Evolutionary conservation across 30 jellyfish, hydroid and myxozoan genomes (phyloP).

Genomic region (Aurelia sp.): DNA sequence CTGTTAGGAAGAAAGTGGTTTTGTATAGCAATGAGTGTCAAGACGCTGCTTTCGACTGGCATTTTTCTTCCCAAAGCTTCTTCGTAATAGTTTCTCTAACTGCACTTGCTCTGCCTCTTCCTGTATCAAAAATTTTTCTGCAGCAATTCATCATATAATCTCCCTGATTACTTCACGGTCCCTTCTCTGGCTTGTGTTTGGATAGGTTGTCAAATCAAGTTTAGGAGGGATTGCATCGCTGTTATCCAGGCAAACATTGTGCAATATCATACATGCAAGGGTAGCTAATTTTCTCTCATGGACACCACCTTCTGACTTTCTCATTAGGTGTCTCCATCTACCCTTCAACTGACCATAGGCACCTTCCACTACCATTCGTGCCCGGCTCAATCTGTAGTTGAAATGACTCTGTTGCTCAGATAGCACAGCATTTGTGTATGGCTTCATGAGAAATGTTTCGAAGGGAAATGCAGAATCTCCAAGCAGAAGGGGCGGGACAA

Average conservation of each 20-base stretch:
- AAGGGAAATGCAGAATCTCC: slow-evolving; percentile 84
- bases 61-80: slow-evolving; percentile 15
- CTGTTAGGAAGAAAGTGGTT: too few relatives aligned
- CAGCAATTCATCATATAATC: slow-evolving; percentile 30
- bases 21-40: too few relatives aligned
- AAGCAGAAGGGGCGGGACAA: slow-evolving; percentile 60
- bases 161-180: slow-evolving; percentile 39
- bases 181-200: slow-evolving; percentile 36
- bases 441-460: slow-evolving; percentile 57
- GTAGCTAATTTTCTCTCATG: slow-evolving; percentile 57
- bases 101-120: not conserved
- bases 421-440: slow-evolving; percentile 78
- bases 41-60: not conserved
- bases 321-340: slow-evolving; percentile 54
- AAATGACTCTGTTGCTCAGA: slow-evolving; percentile 66
- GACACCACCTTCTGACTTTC: slow-evolving; percentile 69
- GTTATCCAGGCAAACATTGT: slow-evolving; percentile 66
- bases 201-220: slow-evolving; percentile 59
- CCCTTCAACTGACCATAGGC: slow-evolving; percentile 84
- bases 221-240: slow-evolving; percentile 55
- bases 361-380: slow-evolving; percentile 81
- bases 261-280: slow-evolving; percentile 75
- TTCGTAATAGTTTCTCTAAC: slow-evolving; percentile 13
- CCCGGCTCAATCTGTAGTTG: slow-evolving; percentile 89
- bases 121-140: not conserved